Conservation (phyloP, 2,113 vertebrate species). For the Cyphomyrus discorhynchus region DNA sequence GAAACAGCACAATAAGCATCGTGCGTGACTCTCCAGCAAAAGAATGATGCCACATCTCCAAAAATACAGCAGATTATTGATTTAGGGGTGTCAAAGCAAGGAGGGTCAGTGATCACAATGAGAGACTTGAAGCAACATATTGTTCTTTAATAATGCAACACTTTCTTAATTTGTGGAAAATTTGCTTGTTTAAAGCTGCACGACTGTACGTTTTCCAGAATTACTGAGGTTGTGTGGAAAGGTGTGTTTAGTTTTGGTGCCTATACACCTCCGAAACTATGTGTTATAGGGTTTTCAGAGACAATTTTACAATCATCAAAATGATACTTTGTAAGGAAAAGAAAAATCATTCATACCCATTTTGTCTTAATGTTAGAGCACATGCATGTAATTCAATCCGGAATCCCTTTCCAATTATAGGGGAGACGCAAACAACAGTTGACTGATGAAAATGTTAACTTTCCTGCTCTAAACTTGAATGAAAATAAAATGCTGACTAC, state of each 20-base stretch:
- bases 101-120: neutral
- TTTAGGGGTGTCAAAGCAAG: neutral
- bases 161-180: neutral
- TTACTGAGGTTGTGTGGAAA: neutral
- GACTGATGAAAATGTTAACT: neutral
- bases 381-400: neutral
- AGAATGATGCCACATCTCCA: neutral
- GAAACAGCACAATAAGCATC: neutral
- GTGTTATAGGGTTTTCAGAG: neutral
- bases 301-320: neutral
- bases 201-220: neutral
- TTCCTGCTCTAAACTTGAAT: neutral
- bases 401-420: neutral
- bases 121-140: neutral
- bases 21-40: neutral
- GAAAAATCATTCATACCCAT: neutral
- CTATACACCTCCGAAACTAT: neutral
- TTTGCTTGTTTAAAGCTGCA: neutral
- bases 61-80: neutral
- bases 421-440: neutral
- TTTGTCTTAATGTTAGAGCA: neutral
- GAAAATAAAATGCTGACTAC: neutral
- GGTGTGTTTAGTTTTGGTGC: neutral
- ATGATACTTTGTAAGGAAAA: neutral
- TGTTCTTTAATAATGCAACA: neutral